A percentile compares a stretch with the other conserved stretches of the same genome.
Conservation (phyloP, 92 coral and sea anemone species). For the Porites evermanni region DNA sequence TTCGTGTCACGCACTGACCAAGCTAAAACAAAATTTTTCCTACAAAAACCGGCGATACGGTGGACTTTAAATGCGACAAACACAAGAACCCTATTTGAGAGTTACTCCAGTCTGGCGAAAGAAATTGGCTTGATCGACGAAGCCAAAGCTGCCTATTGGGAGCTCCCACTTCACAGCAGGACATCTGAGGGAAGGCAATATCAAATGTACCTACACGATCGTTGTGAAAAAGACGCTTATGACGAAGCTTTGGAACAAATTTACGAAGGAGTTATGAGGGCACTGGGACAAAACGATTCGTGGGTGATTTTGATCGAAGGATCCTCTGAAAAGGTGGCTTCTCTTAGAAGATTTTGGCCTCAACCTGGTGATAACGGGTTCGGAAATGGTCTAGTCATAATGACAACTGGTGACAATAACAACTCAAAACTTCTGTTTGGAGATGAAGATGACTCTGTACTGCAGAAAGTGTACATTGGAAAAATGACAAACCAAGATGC, state of each 20-base stretch:
- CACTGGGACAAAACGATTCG: background rate
- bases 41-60: background rate
- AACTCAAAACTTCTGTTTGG: background rate
- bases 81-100: conserved; percentile 13
- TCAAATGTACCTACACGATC: conserved; percentile 8
- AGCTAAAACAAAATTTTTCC: background rate
- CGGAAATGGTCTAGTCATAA: conserved; percentile 39
- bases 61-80: conserved; percentile 33
- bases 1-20: background rate
- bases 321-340: background rate
- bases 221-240: conserved; percentile 17
- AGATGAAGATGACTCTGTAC: background rate
- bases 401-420: background rate
- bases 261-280: conserved; percentile 20
- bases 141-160: conserved; percentile 10
- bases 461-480: conserved; percentile 23
- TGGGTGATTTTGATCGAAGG: conserved; percentile 30
- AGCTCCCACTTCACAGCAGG: conserved; percentile 20
- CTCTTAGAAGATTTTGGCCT: conserved; percentile 7
- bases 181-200: conserved; percentile 30
- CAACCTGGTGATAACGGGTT: conserved; percentile 11
- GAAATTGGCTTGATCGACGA: conserved; percentile 16
- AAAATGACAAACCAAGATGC: conserved; percentile 28
- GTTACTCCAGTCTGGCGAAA: conserved; percentile 32
- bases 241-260: conserved; percentile 28